phyloP scores from a whole-genome alignment of 2,888 invertebrate genomes.

The Eupsilia transversa region DNA sequence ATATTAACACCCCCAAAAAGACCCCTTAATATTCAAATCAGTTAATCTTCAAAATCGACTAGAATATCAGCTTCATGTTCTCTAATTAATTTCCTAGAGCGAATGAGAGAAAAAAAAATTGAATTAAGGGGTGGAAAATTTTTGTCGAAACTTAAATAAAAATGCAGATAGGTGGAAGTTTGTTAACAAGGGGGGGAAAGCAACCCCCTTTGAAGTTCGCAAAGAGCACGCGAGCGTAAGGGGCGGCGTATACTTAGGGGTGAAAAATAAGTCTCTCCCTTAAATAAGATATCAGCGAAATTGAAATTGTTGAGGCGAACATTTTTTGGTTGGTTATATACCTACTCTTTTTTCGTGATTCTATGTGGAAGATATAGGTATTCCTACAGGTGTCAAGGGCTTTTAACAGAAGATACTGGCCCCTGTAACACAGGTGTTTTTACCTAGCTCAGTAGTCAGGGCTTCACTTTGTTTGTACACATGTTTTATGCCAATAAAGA shows the following conservation, averaged over 20 bases:
- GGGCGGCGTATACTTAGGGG: slow-evolving; percentile 84
- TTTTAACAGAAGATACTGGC: no score
- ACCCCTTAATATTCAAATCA: slow-evolving; percentile 47
- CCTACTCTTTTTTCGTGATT: slow-evolving; percentile 22
- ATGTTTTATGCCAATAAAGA: no score
- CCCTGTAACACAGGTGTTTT: no score
- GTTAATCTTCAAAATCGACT: slow-evolving; percentile 53
- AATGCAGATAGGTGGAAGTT: slow-evolving; percentile 81
- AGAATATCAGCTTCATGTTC: slow-evolving; percentile 62
- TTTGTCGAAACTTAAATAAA: slow-evolving; percentile 89
- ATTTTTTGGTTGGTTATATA: slow-evolving; percentile 62
- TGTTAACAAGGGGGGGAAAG: slow-evolving; percentile 80
- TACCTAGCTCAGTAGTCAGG: no score
- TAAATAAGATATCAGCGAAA: slow-evolving; percentile 76
- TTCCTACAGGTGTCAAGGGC: background rate
- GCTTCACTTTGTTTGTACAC: no score
- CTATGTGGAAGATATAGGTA: background rate
- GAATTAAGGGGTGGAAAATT: slow-evolving; percentile 86
- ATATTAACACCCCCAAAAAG: slow-evolving; percentile 12
- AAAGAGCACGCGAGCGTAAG: slow-evolving; percentile 70
- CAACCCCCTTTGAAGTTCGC: slow-evolving; percentile 82
- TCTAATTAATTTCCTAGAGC: slow-evolving; percentile 76
- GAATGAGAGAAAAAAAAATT: slow-evolving; percentile 79
- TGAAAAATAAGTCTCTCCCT: slow-evolving; percentile 85
- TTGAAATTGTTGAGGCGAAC: slow-evolving; percentile 71